Evolutionary conservation across 2,113 vertebrate genomes (phyloP).

Genomic region (Dasyprocta punctata): DNA sequence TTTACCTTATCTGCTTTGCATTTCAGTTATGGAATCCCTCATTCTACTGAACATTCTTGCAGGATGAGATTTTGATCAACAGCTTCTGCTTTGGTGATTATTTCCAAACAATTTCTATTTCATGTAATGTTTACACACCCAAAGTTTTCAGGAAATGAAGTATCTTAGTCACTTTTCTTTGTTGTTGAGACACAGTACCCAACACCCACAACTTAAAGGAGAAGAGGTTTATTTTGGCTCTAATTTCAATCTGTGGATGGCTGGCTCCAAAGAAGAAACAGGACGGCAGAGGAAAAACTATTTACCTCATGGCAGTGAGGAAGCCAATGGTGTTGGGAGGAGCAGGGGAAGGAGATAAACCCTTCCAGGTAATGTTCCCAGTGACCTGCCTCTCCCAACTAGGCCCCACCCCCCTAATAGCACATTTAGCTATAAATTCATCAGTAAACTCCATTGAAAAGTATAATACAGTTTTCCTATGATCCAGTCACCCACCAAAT

Average conservation of each 20-base stretch:
- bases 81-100: conserved; percentile 30
- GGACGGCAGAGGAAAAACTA: neutral
- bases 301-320: neutral
- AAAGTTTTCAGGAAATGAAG: conserved; percentile 21
- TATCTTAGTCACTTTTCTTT: neutral
- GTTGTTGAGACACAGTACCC: neutral
- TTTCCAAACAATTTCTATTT: conserved; percentile 41
- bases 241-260: neutral
- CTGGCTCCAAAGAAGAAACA: neutral
- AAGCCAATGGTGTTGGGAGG: neutral
- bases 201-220: neutral
- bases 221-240: neutral
- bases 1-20: neutral
- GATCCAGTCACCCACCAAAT: neutral
- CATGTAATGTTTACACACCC: neutral
- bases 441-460: neutral
- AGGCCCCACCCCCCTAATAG: neutral
- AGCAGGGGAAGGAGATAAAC: neutral
- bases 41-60: neutral
- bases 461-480: neutral
- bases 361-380: neutral
- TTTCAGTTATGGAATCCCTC: neutral
- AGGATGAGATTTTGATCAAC: neutral
- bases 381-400: neutral
- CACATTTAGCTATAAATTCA: neutral